Evolutionary conservation across 2,797 vertebrate species (phyloP).

Genomic region (Thalassophryne amazonica): DNA sequence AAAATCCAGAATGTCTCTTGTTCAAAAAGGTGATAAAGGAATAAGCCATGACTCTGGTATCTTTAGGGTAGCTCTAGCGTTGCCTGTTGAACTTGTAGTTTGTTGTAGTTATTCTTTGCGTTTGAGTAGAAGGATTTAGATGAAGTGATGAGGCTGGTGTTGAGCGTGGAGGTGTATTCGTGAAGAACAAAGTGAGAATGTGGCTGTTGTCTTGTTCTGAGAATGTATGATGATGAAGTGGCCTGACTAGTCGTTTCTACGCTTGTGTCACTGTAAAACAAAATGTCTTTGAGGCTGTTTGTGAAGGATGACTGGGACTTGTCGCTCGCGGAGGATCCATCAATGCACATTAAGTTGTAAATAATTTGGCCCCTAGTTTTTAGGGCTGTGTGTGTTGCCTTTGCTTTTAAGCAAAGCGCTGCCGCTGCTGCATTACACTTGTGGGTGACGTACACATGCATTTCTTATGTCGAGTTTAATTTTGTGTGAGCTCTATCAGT

Average conservation of each 20-base stretch:
- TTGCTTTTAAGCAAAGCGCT: slow-evolving; percentile 26
- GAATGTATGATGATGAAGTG: slow-evolving; percentile 9
- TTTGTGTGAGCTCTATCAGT: slow-evolving; percentile 47
- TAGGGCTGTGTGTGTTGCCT: slow-evolving; percentile 25
- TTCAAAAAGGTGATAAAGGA: slow-evolving; percentile 20
- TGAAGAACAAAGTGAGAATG: background rate
- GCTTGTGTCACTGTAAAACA: background rate
- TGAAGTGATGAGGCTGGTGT: slow-evolving; percentile 7
- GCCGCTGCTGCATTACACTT: slow-evolving; percentile 24
- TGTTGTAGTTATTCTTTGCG: slow-evolving; percentile 14
- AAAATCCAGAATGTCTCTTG: slow-evolving; percentile 3
- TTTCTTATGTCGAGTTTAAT: slow-evolving; percentile 43
- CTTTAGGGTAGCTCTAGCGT: slow-evolving; percentile 3
- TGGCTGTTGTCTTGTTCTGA: background rate
- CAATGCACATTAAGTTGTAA: slow-evolving; percentile 50
- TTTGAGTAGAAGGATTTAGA: slow-evolving; percentile 4
- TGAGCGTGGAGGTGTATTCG: background rate
- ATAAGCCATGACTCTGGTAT: slow-evolving; percentile 46
- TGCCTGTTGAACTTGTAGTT: slow-evolving; percentile 5
- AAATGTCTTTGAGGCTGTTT: slow-evolving; percentile 6
- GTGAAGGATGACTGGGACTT: slow-evolving; percentile 27
- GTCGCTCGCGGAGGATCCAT: slow-evolving; percentile 21
- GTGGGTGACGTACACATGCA: slow-evolving; percentile 30
- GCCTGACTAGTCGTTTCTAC: background rate
- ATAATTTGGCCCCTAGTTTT: slow-evolving; percentile 49